Conservation (phyloP, 2,113 vertebrate genomes). For the Passer montanus region DNA sequence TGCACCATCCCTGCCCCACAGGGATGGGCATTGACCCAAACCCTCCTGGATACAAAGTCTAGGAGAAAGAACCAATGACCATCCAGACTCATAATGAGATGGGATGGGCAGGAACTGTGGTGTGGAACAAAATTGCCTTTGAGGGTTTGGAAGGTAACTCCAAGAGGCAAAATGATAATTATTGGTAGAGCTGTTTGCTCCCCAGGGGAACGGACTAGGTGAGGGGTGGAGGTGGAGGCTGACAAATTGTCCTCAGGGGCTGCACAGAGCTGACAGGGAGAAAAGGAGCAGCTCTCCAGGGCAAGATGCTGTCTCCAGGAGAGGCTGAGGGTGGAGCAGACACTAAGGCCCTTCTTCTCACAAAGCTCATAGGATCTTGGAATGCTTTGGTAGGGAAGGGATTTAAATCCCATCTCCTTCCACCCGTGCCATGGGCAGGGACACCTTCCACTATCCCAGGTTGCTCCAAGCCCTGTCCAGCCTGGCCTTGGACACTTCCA, state of each 20-base stretch:
- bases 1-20: background rate
- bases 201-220: background rate
- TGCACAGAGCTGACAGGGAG: background rate
- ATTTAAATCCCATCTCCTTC: background rate
- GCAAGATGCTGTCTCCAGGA: background rate
- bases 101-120: background rate
- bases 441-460: background rate
- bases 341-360: background rate
- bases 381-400: background rate
- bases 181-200: background rate
- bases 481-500: background rate
- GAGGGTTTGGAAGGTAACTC: background rate
- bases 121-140: background rate
- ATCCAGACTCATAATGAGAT: background rate
- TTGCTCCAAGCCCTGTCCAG: accelerated
- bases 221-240: background rate
- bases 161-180: background rate
- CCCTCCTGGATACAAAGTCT: background rate
- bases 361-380: background rate
- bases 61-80: background rate
- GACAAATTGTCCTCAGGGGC: background rate
- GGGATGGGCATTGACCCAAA: background rate
- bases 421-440: background rate
- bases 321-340: background rate
- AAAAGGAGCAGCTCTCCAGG: background rate